A percentile compares a stretch with the other conserved stretches of the same genome.
These are phyloP conservation scores for Pandion haliaetus DNA, from an alignment of 2,113 vertebrate genomes.

Conservation along the genomic window DNA sequence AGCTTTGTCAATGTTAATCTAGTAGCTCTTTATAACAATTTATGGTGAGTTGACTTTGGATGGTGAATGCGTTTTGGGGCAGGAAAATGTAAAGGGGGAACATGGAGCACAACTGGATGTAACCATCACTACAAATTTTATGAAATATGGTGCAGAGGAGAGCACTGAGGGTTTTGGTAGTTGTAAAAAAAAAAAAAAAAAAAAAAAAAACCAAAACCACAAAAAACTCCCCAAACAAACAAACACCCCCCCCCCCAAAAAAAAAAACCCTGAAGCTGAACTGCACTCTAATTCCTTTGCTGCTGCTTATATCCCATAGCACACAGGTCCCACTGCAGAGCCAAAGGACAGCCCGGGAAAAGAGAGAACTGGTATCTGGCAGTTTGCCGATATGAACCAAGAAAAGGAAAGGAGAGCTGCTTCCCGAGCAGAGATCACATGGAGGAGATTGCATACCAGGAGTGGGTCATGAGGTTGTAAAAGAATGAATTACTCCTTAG, in stretches of 20 bases:
- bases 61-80: background rate
- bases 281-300: background rate
- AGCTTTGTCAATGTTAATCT: background rate
- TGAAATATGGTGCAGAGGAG: background rate
- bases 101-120: background rate
- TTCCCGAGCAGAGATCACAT: background rate
- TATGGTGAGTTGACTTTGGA: background rate
- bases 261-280: too few species aligned
- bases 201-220: too few species aligned
- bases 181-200: background rate
- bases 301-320: background rate
- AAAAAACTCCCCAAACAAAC: too few species aligned
- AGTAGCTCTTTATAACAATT: background rate
- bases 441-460: background rate
- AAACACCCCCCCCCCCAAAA: too few species aligned
- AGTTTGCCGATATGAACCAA: background rate
- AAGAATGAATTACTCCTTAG: background rate
- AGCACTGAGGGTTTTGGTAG: background rate
- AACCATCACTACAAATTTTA: background rate
- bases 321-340: background rate
- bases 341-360: background rate
- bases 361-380: background rate
- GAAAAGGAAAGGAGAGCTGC: background rate
- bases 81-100: background rate
- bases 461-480: background rate